Evolutionary conservation across 2,888 invertebrate genomes (phyloP), one percentile per base, ranked within the genome.

Genomic region (Matsumyia berberina): DNA sequence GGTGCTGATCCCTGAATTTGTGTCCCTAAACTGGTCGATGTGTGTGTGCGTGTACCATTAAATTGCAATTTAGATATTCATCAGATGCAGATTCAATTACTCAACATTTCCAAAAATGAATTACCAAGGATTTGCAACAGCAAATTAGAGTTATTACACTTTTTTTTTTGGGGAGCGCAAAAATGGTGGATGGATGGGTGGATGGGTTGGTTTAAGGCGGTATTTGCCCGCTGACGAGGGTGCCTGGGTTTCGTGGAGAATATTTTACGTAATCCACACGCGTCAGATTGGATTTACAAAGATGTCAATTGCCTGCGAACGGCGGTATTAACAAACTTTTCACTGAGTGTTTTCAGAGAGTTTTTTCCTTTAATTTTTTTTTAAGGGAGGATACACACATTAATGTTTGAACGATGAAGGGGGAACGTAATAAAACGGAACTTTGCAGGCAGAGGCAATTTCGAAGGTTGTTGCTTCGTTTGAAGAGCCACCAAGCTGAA

Each of bases 41-140:
- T n/a, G n/a, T 51, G 66, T 39, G 58, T 62, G 62, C 11, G 49
- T 74, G 49, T 44, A 46, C 39, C 57, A 66, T 76, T 66, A 77
- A 82, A 82, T 69, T 76, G 70, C 81, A 64, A 72, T 82, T 77
- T 72, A 82, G 58, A 72, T 77, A 82, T 82, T 82, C 66, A 82
- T 82, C 70, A 77, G 57, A 77, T 82, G 77, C 70, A 82, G 77
- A 82, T 82, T 82, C 64, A 82, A 82, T 82, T 77, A 77, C 77
- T 58, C 35, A 29, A 17, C 37, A 17, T 33, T 39, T 12, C 7
- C 7, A 57, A 67, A 37, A 72, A 69, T 44, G 42, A 81, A 74
- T 35, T 60, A 66, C 58, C 60, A 31, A 46, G 60, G 53, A 74
- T 60, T 67, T 55, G 6, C 37, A 53, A 57, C 35, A 49, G 29